Base-by-base conservation (phyloP, 1,140 invertebrate genomes). In the Pachypeltis micranthus region DNA sequence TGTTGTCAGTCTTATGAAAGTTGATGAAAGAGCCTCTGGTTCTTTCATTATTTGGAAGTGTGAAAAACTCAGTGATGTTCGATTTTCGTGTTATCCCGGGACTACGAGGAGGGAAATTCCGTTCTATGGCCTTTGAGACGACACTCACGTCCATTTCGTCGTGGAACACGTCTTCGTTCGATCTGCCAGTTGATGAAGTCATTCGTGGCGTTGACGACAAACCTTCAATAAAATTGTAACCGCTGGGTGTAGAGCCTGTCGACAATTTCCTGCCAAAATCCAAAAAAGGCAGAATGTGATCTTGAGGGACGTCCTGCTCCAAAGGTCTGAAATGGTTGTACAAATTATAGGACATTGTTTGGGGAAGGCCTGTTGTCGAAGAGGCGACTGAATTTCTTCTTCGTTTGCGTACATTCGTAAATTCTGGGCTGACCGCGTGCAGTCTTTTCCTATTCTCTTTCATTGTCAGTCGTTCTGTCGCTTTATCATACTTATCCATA, bases 71-170 rank as follows among this genome's bases (percentile, higher is more conserved):
- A n/a, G 24, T 61, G 29, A 28, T 31, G 2, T 24, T 25, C 2
- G 44, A 25, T 44, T 60, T 51, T 31, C 25, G 25, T 7, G 54
- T 4, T 29, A 23, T 44, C 21, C 29, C 21, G 27, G 25, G 63
- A 0, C 54, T 62, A 66, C 59, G 54, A 3, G 68, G 66, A 1
- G 57, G 63, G 10, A 34, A 56, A 28, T 68, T 68, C 19, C 65
- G 44, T 44, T 69, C 66, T 1, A 67, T 64, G 0, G 62, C 55
- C 34, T 63, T 65, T 59, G 59, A 63, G 2, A 63, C 58, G 0
- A 68, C 62, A 3, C 58, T 63, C 10, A 69, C 63, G 58, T 69
- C 68, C 68, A 69, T 69, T 25, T 69, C 65, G 44, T 69, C 68
- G 57, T 68, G 62, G 16, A 63, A 55, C 2, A 59, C 44, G 12